phyloP scores from a whole-genome alignment of 1,140 invertebrate species.

The Drosophila bipectinata region DNA sequence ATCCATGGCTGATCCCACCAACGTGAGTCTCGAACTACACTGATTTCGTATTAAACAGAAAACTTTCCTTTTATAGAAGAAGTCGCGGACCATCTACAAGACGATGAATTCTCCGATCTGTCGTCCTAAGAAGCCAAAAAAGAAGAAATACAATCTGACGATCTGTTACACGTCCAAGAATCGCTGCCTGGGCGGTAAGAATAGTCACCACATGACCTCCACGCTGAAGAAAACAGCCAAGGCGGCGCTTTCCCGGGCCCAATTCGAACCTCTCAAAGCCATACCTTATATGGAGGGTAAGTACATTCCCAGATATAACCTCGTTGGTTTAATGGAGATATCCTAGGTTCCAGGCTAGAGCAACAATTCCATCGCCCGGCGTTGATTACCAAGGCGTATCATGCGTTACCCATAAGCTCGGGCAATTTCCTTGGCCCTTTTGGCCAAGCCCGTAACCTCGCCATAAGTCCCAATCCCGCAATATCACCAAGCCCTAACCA shows the following conservation, averaged over 20 bases:
- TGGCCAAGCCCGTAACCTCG: no score
- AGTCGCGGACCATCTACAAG: conserved; percentile 15
- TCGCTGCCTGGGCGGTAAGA: conserved; percentile 24
- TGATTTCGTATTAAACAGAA: no score
- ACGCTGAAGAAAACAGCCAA: not conserved
- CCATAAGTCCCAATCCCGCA: no score
- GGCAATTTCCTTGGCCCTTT: no score
- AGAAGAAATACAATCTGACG: conserved; percentile 6
- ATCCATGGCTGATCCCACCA: not conserved
- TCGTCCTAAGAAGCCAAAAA: conserved; percentile 8
- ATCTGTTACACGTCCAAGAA: conserved; percentile 6
- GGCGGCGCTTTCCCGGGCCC: not conserved
- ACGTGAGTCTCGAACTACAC: not conserved
- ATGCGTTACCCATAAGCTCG: no score
- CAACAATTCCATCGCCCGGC: no score
- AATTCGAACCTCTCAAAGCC: not conserved
- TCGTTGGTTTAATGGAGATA: no score
- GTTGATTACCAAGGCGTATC: no score
- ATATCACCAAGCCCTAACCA: no score
- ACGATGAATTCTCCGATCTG: not conserved
- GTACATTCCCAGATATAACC: no score
- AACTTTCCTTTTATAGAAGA: not conserved
- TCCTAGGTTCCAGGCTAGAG: no score
- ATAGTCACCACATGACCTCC: not conserved
- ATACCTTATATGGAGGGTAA: no score